Evolutionary conservation across 2,113 vertebrate species (phyloP).

Genomic region (Melanerpes aurifrons): DNA sequence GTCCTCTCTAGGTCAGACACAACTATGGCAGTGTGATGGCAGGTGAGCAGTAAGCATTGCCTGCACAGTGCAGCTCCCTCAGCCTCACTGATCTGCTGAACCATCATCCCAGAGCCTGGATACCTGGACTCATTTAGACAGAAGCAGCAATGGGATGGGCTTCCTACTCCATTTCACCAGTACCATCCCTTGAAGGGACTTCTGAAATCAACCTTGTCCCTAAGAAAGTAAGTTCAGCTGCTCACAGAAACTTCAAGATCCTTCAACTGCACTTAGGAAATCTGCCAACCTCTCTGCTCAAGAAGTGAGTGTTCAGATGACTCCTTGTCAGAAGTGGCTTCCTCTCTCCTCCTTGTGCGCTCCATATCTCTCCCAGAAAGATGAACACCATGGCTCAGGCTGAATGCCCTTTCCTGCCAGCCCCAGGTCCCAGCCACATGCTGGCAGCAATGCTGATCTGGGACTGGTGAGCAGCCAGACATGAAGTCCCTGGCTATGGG

Average conservation of each 20-base stretch:
- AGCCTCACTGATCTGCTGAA: background rate
- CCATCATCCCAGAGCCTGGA: background rate
- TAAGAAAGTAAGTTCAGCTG: background rate
- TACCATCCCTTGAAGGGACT: background rate
- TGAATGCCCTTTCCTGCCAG: background rate
- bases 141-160: background rate
- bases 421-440: background rate
- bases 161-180: background rate
- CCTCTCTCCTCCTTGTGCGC: background rate
- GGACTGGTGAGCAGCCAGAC: background rate
- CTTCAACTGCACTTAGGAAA: background rate
- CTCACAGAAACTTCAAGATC: background rate
- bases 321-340: background rate
- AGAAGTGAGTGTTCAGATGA: fast-evolving
- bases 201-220: background rate
- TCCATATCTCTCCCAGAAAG: background rate
- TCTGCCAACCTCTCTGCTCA: background rate
- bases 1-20: background rate
- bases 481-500: background rate
- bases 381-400: background rate
- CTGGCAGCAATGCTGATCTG: background rate
- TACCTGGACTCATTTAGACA: background rate
- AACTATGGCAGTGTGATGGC: fast-evolving
- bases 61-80: background rate
- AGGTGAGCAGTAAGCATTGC: background rate